phyloP scores from a whole-genome alignment of 2,797 vertebrate species.

The Allobates femoralis region DNA sequence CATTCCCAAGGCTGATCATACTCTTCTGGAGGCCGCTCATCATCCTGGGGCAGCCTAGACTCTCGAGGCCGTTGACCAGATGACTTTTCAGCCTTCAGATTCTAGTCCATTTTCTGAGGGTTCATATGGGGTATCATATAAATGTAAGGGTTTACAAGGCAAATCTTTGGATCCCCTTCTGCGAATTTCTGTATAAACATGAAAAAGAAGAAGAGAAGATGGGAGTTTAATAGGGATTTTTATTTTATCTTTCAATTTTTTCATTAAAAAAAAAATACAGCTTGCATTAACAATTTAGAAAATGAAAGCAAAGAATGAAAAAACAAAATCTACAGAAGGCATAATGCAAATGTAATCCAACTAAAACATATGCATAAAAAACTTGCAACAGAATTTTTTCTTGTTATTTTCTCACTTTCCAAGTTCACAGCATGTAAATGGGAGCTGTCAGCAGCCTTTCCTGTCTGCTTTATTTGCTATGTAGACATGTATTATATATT shows the following conservation, averaged over 20 bases:
- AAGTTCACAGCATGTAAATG: neutral
- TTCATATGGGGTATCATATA: slow-evolving; percentile 96
- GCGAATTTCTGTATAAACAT: slow-evolving; percentile 84
- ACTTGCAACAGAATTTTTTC: neutral
- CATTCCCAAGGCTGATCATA: slow-evolving; percentile 99
- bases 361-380: neutral
- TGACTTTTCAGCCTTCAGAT: slow-evolving; percentile 73
- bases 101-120: slow-evolving; percentile 82
- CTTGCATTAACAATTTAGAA: neutral
- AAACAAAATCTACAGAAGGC: neutral
- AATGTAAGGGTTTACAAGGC: slow-evolving; percentile 78
- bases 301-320: neutral
- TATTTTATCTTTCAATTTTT: neutral
- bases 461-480: neutral
- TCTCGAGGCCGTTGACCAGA: slow-evolving; percentile 80
- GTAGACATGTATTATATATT: neutral
- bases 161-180: slow-evolving; percentile 84
- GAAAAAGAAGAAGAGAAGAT: neutral
- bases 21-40: slow-evolving; percentile 93
- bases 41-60: slow-evolving; percentile 92
- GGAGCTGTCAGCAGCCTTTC: neutral
- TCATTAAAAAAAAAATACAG: neutral
- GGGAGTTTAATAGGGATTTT: neutral
- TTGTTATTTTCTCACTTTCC: neutral
- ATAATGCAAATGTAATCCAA: neutral